Percentiles rank a stretch among this genome's conserved stretches.
phyloP scores from a whole-genome alignment of 2,888 invertebrate genomes.

The Halocaridina rubra region DNA sequence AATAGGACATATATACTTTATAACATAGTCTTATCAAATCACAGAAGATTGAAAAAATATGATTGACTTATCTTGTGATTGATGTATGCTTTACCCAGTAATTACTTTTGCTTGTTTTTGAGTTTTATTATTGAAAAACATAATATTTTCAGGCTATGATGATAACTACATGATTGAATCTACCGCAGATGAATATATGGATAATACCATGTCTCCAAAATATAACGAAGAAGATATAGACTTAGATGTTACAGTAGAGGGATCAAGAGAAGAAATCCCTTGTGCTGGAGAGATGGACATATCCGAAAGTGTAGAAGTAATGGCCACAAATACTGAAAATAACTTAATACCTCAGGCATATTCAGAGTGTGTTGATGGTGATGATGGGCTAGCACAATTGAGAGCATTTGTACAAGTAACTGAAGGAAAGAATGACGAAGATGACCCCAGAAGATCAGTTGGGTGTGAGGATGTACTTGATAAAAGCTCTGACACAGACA shows the following conservation, averaged over 20 bases:
- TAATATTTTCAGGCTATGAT: constrained; percentile 28
- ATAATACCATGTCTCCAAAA: background rate
- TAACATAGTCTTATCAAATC: too few species aligned
- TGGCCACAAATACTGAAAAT: background rate
- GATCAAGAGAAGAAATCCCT: background rate
- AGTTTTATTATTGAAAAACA: background rate
- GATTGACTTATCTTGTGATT: background rate
- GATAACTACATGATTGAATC: constrained; percentile 39
- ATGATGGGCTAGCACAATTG: constrained; percentile 33
- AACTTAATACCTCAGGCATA: background rate
- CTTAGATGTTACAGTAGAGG: background rate
- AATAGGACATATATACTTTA: too few species aligned
- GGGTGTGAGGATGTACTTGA: background rate
- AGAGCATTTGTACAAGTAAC: constrained; percentile 33
- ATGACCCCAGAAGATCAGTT: background rate
- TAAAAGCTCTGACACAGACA: background rate
- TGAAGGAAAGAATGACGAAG: constrained; percentile 5
- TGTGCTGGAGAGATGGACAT: background rate
- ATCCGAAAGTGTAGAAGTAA: background rate
- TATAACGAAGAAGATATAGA: background rate
- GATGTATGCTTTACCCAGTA: background rate
- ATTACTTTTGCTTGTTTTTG: background rate
- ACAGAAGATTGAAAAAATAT: background rate
- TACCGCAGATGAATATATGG: constrained; percentile 3
- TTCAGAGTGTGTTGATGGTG: background rate